These are phyloP conservation scores for Hipposideros armiger DNA, from an alignment of 2,113 vertebrate genomes.

Conservation along the genomic window DNA sequence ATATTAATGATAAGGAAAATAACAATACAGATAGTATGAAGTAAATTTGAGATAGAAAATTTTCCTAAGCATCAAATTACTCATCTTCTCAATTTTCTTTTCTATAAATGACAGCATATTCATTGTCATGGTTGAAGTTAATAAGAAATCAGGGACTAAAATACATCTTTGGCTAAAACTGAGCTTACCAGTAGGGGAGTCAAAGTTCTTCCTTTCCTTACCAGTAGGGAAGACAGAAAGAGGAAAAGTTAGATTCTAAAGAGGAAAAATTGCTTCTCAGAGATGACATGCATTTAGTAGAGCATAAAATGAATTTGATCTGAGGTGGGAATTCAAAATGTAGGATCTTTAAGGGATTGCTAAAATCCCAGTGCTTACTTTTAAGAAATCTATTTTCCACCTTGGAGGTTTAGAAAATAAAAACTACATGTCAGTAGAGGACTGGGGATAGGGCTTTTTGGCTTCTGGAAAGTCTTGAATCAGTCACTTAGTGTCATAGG, in stretches of 20 bases:
- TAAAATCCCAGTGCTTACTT: conserved; percentile 40
- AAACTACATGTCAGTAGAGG: conserved; percentile 12
- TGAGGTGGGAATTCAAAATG: conserved; percentile 45
- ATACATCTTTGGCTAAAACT: not conserved
- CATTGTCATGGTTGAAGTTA: not conserved
- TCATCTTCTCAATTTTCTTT: conserved; percentile 16
- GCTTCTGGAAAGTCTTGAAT: conserved; percentile 54
- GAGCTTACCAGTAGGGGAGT: not conserved
- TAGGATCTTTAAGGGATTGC: conserved; percentile 39
- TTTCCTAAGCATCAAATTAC: not conserved
- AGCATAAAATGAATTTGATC: conserved; percentile 58
- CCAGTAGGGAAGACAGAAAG: not conserved
- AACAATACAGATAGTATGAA: not conserved
- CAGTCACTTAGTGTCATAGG: conserved; percentile 33
- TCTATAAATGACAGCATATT: not conserved
- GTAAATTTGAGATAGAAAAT: not conserved
- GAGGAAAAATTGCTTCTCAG: conserved; percentile 1
- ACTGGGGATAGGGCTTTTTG: not conserved
- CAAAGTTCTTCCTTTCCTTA: no score
- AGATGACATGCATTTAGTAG: not conserved
- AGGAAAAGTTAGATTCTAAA: not conserved
- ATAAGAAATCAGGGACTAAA: not conserved
- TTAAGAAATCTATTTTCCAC: conserved; percentile 65
- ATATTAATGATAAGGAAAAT: not conserved
- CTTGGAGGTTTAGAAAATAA: conserved; percentile 65